Conservation (phyloP, 1,140 invertebrate genomes). For the Pantala flavescens region DNA sequence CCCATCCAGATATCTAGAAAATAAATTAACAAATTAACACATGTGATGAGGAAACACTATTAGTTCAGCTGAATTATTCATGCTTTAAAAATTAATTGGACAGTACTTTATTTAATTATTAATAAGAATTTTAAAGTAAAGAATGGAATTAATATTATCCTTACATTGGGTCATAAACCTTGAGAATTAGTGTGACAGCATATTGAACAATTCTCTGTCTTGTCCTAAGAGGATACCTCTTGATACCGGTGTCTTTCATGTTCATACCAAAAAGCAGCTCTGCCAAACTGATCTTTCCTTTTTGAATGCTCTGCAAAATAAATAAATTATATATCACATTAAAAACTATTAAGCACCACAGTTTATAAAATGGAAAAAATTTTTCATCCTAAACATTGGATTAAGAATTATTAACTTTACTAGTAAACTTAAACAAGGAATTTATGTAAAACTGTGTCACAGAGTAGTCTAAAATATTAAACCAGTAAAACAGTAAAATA, state of each 20-base stretch:
- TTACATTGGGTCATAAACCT: conserved; percentile 66
- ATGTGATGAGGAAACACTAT: too few relatives aligned
- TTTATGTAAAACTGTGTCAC: too few relatives aligned
- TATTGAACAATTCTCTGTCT: conserved; percentile 77
- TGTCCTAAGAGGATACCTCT: conserved; percentile 69
- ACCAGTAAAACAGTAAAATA: too few relatives aligned
- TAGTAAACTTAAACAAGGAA: too few relatives aligned
- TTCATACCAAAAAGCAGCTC: conserved; percentile 89
- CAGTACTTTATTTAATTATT: too few relatives aligned
- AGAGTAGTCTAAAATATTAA: too few relatives aligned
- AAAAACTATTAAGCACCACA: conserved; percentile 11
- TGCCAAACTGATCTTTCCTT: conserved; percentile 68
- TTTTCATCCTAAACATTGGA: conserved; percentile 22
- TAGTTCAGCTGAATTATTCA: too few relatives aligned
- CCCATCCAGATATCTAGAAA: conserved; percentile 63
- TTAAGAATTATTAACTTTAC: too few relatives aligned
- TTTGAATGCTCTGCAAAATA: conserved; percentile 52
- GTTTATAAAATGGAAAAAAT: conserved; percentile 16
- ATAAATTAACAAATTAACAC: conserved; percentile 16
- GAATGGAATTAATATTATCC: conserved; percentile 23
- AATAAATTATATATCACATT: conserved; percentile 16
- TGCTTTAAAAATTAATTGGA: too few relatives aligned
- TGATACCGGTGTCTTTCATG: conserved; percentile 79
- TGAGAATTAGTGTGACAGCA: conserved; percentile 78
- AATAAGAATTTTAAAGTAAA: conserved; percentile 31